A percentile compares a stretch with the other conserved stretches of the same genome.
Evolutionary conservation across 2,797 vertebrate genomes (phyloP).

Genomic region (Phrynocephalus forsythii): DNA sequence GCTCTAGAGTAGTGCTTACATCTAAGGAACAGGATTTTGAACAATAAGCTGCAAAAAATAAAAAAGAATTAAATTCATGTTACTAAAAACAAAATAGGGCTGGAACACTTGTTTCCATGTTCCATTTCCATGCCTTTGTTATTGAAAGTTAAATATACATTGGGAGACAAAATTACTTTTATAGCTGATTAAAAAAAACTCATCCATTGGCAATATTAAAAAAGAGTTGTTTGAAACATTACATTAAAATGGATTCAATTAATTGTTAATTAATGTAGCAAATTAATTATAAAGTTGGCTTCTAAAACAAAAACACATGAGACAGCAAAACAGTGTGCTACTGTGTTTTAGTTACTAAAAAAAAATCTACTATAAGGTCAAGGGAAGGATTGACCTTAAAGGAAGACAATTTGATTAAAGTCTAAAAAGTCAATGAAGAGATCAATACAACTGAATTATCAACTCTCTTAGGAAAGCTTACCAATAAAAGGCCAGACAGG

Average conservation of each 20-base stretch:
- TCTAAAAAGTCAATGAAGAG: not conserved
- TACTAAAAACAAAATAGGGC: too few relatives aligned
- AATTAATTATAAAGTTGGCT: not conserved
- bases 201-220: not conserved
- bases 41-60: too few relatives aligned
- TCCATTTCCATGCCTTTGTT: slow-evolving; percentile 22
- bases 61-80: too few relatives aligned
- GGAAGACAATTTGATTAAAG: slow-evolving; percentile 31
- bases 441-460: slow-evolving; percentile 40
- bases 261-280: not conserved
- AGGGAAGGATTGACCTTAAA: slow-evolving; percentile 21
- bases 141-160: not conserved
- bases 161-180: not conserved
- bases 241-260: not conserved
- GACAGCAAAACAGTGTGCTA: not conserved
- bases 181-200: slow-evolving; percentile 2
- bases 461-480: slow-evolving; percentile 37
- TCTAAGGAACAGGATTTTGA: too few relatives aligned
- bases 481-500: slow-evolving; percentile 41
- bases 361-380: not conserved
- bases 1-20: too few relatives aligned
- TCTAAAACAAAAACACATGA: not conserved
- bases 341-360: not conserved
- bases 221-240: slow-evolving; percentile 6
- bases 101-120: not conserved